Percentiles rank a stretch among this genome's conserved stretches.
Conservation (phyloP, 2,113 vertebrate genomes). For the Nannobrachium achirus region DNA sequence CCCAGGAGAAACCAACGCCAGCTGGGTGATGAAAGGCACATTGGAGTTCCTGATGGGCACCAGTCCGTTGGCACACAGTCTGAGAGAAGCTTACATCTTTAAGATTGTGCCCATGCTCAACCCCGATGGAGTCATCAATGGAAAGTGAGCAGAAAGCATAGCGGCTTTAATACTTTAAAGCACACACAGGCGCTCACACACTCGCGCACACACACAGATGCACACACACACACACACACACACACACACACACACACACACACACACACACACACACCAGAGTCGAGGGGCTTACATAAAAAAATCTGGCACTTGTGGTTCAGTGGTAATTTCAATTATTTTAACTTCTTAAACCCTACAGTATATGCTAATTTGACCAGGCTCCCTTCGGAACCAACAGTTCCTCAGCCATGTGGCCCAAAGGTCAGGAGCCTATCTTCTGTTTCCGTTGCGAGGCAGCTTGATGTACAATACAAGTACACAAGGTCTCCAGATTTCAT, state of each 20-base stretch:
- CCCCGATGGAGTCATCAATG: constrained; percentile 97
- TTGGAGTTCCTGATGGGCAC: constrained; percentile 96
- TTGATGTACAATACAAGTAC: too few species aligned
- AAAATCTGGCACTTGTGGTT: too few species aligned
- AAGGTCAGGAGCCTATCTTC: too few species aligned
- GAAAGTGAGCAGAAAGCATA: constrained; percentile 86
- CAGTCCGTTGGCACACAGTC: constrained; percentile 86
- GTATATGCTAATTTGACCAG: too few species aligned
- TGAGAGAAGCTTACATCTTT: constrained; percentile 95
- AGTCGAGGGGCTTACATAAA: neutral
- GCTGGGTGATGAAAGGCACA: constrained; percentile 99
- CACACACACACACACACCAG: neutral
- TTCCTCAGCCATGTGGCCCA: too few species aligned
- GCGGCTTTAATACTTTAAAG: neutral
- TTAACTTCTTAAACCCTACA: too few species aligned
- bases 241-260: constrained; percentile 24
- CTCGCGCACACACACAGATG: neutral
- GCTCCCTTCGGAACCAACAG: too few species aligned
- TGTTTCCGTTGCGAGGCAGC: too few species aligned
- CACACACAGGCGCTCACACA: neutral
- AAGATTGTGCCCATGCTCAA: constrained; percentile 99
- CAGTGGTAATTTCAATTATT: too few species aligned
- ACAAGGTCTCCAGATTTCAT: too few species aligned
- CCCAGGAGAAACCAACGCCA: constrained; percentile 97
- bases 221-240: neutral